These are phyloP conservation scores for Neotoxoptera formosana DNA, from an alignment of 1,140 invertebrate genomes.

Conservation along the genomic window DNA sequence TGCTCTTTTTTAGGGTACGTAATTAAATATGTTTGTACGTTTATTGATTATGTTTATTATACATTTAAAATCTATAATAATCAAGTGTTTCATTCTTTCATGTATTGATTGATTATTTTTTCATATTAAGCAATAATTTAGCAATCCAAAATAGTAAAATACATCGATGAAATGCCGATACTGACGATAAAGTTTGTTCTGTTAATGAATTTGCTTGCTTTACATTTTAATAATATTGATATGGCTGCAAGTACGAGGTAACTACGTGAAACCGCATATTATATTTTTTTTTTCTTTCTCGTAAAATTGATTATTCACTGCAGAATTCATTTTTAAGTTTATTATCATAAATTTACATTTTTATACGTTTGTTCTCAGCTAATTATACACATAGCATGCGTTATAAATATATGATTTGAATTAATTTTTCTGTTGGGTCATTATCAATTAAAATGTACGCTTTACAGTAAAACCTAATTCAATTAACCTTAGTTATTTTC, in stretches of 20 bases:
- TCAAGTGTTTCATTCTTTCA: neutral
- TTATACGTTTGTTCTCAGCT: neutral
- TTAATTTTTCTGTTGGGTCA: neutral
- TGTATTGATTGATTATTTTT: neutral
- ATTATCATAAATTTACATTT: conserved; percentile 24
- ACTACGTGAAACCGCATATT: neutral
- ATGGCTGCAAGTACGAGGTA: neutral
- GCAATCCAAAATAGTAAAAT: neutral
- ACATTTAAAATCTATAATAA: neutral
- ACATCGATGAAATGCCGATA: neutral
- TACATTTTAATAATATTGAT: neutral
- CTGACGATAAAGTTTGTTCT: neutral
- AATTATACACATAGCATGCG: neutral
- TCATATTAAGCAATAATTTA: neutral
- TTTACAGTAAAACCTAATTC: neutral
- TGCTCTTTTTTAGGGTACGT: neutral
- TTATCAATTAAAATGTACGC: neutral
- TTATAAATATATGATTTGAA: conserved; percentile 6
- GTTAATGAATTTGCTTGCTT: neutral
- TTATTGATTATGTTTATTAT: neutral
- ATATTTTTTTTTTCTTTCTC: neutral
- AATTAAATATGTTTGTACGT: neutral
- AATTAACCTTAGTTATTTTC: neutral
- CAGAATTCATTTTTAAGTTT: conserved; percentile 14
- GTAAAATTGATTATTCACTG: neutral